Conservation (phyloP, 2,888 invertebrate species). For the Agrochola lota region DNA sequence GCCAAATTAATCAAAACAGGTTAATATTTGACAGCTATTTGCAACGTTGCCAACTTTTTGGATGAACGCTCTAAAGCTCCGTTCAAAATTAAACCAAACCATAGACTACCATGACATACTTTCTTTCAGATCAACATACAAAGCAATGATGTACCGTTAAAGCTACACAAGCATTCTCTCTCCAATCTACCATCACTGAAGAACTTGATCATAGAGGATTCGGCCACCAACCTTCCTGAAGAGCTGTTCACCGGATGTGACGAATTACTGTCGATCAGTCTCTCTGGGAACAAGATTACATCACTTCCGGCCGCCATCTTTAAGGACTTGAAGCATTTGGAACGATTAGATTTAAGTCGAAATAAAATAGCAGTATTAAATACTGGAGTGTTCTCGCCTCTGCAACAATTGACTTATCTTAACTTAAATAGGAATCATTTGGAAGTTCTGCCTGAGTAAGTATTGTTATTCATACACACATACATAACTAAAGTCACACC, state of each 20-base stretch:
- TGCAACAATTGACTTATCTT: constrained; percentile 43
- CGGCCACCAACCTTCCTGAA: constrained; percentile 22
- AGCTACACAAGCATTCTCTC: constrained; percentile 23
- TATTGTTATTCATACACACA: constrained; percentile 7
- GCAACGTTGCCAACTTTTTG: too few species aligned
- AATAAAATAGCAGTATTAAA: constrained; percentile 46
- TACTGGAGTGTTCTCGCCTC: background rate
- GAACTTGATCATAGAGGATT: constrained; percentile 19
- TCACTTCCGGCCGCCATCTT: constrained; percentile 35
- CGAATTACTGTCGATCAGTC: constrained; percentile 3
- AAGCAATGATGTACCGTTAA: background rate
- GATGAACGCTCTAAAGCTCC: too few species aligned
- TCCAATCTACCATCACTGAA: constrained; percentile 48
- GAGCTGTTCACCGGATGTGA: constrained; percentile 35
- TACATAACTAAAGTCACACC: too few species aligned
- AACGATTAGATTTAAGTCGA: constrained; percentile 56
- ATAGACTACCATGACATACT: background rate
- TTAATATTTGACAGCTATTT: too few species aligned
- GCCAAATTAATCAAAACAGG: too few species aligned
- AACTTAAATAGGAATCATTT: constrained; percentile 52
- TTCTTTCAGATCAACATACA: constrained; percentile 50
- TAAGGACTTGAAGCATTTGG: constrained; percentile 28
- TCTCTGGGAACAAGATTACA: constrained; percentile 41
- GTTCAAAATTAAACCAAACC: too few species aligned
- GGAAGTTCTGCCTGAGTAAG: constrained; percentile 60